phyloP scores from a whole-genome alignment of 2,797 vertebrate species.

The Psittacula echo region DNA sequence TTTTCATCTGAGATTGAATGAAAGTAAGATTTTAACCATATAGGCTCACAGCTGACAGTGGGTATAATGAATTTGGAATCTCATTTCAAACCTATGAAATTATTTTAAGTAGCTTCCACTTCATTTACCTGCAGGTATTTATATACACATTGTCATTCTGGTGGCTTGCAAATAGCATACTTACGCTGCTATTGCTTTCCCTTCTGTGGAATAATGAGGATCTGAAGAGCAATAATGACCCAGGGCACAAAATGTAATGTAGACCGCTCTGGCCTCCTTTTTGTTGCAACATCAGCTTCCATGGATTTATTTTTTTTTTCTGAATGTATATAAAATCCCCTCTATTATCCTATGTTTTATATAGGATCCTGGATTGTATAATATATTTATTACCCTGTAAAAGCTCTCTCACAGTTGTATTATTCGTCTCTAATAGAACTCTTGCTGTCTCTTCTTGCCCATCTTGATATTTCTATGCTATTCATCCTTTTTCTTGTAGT shows the following conservation, averaged over 20 bases:
- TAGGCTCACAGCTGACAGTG: neutral
- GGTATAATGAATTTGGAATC: neutral
- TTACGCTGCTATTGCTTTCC: neutral
- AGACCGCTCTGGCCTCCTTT: neutral
- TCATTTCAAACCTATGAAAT: neutral
- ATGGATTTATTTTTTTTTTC: neutral
- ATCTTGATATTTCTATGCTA: conserved; percentile 40
- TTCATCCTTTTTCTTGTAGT: neutral
- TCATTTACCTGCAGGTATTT: neutral
- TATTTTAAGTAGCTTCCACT: neutral
- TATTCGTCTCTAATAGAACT: neutral
- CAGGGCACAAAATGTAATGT: neutral
- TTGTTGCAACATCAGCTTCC: neutral
- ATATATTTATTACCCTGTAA: neutral
- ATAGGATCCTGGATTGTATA: neutral
- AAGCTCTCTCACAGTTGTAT: neutral
- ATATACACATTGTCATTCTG: neutral
- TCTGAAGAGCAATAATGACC: neutral
- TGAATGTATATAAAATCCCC: neutral
- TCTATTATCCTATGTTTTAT: neutral
- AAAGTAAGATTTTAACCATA: neutral
- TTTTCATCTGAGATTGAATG: neutral
- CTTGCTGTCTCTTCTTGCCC: neutral
- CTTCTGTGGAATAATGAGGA: neutral
- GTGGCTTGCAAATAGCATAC: neutral